These are phyloP conservation scores for Limulus polyphemus DNA, from an alignment of 2,888 invertebrate genomes.

Conservation along the genomic window DNA sequence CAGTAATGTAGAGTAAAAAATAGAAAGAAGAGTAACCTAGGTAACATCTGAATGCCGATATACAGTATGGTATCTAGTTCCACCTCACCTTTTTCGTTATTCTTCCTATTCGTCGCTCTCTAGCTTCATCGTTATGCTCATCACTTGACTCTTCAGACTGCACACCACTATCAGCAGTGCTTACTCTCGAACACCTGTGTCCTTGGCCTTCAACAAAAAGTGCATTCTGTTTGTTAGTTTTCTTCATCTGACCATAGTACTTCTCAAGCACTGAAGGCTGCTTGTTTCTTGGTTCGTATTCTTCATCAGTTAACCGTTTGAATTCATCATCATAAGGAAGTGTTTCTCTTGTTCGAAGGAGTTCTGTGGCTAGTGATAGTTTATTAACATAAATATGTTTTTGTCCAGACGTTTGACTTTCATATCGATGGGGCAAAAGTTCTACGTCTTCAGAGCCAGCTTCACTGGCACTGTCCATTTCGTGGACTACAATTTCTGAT, in stretches of 20 bases:
- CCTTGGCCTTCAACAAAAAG: slow-evolving; percentile 12
- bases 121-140: slow-evolving; percentile 7
- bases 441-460: slow-evolving; percentile 27
- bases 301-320: slow-evolving; percentile 7
- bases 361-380: slow-evolving; percentile 25
- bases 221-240: slow-evolving; percentile 8
- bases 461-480: slow-evolving; percentile 21
- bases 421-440: slow-evolving; percentile 23
- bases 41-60: too few species aligned
- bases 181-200: background rate
- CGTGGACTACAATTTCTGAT: slow-evolving; percentile 24
- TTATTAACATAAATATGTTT: slow-evolving; percentile 23
- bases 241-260: background rate
- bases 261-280: background rate
- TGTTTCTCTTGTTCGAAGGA: slow-evolving; percentile 21
- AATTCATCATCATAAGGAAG: slow-evolving; percentile 25
- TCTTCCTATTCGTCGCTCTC: background rate
- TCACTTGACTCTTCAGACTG: slow-evolving; percentile 17
- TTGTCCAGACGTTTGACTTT: slow-evolving; percentile 15
- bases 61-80: too few species aligned
- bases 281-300: background rate
- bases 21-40: too few species aligned
- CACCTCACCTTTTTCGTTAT: too few species aligned
- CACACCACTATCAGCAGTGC: slow-evolving; percentile 14
- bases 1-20: too few species aligned